phyloP scores from a whole-genome alignment of 1,140 invertebrate genomes.

The Tyrophagus putrescentiae region DNA sequence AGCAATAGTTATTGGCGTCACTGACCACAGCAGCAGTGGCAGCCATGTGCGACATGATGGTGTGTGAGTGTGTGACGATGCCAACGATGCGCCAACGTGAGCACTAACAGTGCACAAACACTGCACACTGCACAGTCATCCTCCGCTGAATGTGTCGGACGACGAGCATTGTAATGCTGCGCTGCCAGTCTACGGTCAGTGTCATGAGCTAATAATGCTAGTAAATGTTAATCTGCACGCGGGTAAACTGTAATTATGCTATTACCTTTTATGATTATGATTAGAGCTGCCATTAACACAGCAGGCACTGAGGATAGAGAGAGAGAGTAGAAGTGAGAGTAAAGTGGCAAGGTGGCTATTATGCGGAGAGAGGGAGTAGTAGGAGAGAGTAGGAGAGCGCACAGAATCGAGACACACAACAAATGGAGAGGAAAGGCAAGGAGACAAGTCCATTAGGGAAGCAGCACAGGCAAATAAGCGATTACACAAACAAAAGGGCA shows the following conservation, averaged over 20 bases:
- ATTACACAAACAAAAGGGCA: constrained; percentile 10
- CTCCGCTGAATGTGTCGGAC: no score
- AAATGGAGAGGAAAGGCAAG: no score
- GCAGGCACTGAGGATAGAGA: not conserved
- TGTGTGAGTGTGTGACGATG: no score
- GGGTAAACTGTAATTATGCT: constrained; percentile 16
- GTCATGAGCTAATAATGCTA: no score
- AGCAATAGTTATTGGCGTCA: no score
- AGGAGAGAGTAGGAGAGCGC: not conserved
- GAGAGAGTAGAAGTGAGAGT: not conserved
- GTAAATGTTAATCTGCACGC: constrained; percentile 13
- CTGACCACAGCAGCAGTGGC: no score
- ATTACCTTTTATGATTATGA: constrained; percentile 16
- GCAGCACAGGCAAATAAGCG: constrained; percentile 15
- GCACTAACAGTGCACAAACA: constrained; percentile 2
- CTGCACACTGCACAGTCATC: no score
- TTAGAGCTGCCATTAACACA: constrained; percentile 13
- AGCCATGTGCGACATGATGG: no score
- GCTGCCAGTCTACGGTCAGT: no score
- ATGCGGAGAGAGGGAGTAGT: not conserved
- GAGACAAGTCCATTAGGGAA: constrained; percentile 14
- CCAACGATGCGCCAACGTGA: not conserved
- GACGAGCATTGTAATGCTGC: no score
- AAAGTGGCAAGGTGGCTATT: constrained; percentile 12
- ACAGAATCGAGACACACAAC: no score